These are phyloP conservation scores for Frieseomelitta varia DNA, from an alignment of 1,140 invertebrate genomes.

Conservation along the genomic window DNA sequence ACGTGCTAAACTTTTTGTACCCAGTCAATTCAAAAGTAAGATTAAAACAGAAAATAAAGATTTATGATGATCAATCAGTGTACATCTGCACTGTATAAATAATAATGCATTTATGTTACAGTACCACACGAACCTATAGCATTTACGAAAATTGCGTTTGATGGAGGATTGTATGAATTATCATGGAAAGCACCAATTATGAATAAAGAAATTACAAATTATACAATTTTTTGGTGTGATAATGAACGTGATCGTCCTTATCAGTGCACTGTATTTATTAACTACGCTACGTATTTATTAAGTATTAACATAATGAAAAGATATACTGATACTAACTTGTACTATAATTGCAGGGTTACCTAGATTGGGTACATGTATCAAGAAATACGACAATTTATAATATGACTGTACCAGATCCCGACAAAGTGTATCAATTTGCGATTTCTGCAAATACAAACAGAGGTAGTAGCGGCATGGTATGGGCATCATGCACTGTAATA, in stretches of 20 bases:
- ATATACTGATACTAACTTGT: background rate
- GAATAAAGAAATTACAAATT: conserved; percentile 80
- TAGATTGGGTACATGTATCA: conserved; percentile 84
- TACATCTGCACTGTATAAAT: background rate
- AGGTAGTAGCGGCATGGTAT: conserved; percentile 89
- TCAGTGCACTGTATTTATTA: conserved; percentile 82
- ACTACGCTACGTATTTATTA: conserved; percentile 20
- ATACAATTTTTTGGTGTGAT: conserved; percentile 90
- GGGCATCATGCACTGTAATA: conserved; percentile 89
- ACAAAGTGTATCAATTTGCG: conserved; percentile 86
- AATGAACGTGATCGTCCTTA: conserved; percentile 84
- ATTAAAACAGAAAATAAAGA: background rate
- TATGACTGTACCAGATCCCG: conserved; percentile 80
- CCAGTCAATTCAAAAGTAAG: conserved; percentile 83
- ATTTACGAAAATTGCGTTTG: conserved; percentile 87
- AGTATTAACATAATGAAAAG: background rate
- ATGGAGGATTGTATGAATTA: conserved; percentile 86
- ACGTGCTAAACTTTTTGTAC: conserved; percentile 84
- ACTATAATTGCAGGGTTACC: conserved; percentile 79
- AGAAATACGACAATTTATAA: conserved; percentile 80
- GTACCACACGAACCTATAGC: conserved; percentile 82
- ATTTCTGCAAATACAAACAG: conserved; percentile 86
- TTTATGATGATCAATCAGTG: background rate
- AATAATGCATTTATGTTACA: conserved; percentile 64
- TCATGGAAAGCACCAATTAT: conserved; percentile 85